Evolutionary conservation across 2,888 invertebrate species (phyloP), one percentile per base, ranked within the genome.

Genomic region (Biston stratarius): DNA sequence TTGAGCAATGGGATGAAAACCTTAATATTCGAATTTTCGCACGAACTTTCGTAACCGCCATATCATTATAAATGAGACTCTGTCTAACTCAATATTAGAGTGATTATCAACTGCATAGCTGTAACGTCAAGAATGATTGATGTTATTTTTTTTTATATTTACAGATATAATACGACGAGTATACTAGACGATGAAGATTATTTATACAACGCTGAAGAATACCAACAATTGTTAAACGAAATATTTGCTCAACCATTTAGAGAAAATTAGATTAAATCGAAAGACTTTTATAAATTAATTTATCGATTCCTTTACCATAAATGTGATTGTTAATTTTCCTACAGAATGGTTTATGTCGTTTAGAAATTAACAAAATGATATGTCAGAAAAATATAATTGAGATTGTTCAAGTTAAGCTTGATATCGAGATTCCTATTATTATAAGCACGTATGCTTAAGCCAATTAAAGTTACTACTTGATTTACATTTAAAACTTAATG

Each of bases 241-340:
- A 92, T 94, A 83, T 92, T 94, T 92, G 93, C 93, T 91, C 93
- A 93, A 88, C 91, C 91, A 9, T 88, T 88, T 83, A 91, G 91
- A 88, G 89, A 90, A 74, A 90, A 90, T 80, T 91, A 90, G 61
- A 34, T 44, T 14, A 45, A 34, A 44, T 15, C 42, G 33, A 44
- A 56, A 66, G 33, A 64, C n/a, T 51, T 33, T 44, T 56, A 11
- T 38, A 10, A 38, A 33, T 24, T 40, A n/a, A 44, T 40, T 15
- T 36, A 42, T 64, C 40, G 10, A 33, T 52, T 53, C 33, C 24
- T 40, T 34, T 45, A 24, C 38, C 14, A 38, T 44, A 48, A 14
- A 33, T 55, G 48, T 48, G 36, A 15, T 48, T 10, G 15, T n/a
- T 15, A 12, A 34, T n/a, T 57, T 48, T 56, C 8, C 24, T 49